These are phyloP conservation scores for Macrochelys suwanniensis DNA, from an alignment of 2,797 vertebrate genomes.

Conservation along the genomic window DNA sequence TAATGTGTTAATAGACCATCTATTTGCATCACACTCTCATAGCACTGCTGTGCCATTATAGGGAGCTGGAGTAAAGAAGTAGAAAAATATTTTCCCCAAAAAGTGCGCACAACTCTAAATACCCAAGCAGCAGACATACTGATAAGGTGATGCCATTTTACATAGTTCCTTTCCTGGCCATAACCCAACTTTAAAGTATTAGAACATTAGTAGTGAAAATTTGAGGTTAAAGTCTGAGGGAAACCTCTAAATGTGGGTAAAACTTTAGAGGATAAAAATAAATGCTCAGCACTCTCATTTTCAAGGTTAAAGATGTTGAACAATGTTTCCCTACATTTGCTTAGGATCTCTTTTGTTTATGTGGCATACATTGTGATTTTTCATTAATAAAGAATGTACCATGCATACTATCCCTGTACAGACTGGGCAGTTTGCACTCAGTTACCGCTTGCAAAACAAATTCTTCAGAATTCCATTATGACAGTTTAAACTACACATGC, in stretches of 20 bases:
- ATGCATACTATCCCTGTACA: slow-evolving; percentile 9
- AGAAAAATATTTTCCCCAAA: neutral
- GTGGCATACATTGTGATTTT: neutral
- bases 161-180: slow-evolving; percentile 12
- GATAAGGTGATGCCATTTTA: neutral
- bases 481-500: neutral
- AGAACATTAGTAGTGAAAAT: slow-evolving; percentile 12
- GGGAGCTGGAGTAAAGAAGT: slow-evolving; percentile 31
- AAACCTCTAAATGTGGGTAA: slow-evolving; percentile 3
- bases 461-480: neutral
- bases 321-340: neutral
- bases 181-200: slow-evolving; percentile 16
- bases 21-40: neutral
- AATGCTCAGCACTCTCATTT: neutral
- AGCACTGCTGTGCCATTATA: neutral
- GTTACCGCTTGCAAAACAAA: slow-evolving; percentile 19
- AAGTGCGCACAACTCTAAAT: neutral
- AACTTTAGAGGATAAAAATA: slow-evolving; percentile 2
- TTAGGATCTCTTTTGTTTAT: neutral
- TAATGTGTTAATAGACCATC: neutral
- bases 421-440: neutral
- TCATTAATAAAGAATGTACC: slow-evolving; percentile 32
- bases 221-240: neutral
- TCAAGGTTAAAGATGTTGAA: neutral
- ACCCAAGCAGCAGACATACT: neutral